Base-by-base conservation (phyloP, 2,797 vertebrate species). In the Mionectes olivaceus region DNA sequence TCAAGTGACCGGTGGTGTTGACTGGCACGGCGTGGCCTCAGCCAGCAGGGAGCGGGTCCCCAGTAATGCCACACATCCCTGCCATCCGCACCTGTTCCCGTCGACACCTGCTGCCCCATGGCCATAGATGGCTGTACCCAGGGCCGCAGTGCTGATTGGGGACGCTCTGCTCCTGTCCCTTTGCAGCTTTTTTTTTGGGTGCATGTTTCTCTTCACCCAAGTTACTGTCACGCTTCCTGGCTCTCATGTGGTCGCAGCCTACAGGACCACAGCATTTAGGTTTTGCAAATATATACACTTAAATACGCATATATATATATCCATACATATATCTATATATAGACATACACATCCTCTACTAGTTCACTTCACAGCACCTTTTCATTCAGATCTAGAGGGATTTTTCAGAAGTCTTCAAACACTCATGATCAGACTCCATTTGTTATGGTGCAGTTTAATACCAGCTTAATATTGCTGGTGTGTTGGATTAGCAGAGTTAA, bases 11-110 rank as follows among this genome's bases (percentile, higher is more conserved):
- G 1, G 4, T 1, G 13, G 27, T 19, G 12, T 43, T 83, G 78
- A 13, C 43, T 1, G 60, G 44, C 17, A 19, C 2, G 18, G 41
- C 10, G 64, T 1, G 5, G 22, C 47, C 3, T 7, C 52, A 61
- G 64, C 16, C 19, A 21, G 53, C 8, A 7, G 73, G 81, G 44
- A 89, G 44, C 1, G 0, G 60, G 84, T 89, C 68, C 46, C 41
- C 60, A 94, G 89, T 64, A 87, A 93, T 88, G 85, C 17, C 68
- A 90, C 0, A 6, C 80, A 95, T 90, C 79, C 44, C 41, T 2
- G 61, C 96, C 96, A 98, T 98, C 96, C 73, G 95, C 97, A 98
- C 97, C 98, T 98, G 98, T 97, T 98, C 96, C 91, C 18, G 43
- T 78, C 85, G 73, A 94, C 98, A 98, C 98, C 98, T 98, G 98